These are phyloP conservation scores for Trochalopteron elliotii DNA, from an alignment of 2,113 vertebrate species.

Conservation along the genomic window DNA sequence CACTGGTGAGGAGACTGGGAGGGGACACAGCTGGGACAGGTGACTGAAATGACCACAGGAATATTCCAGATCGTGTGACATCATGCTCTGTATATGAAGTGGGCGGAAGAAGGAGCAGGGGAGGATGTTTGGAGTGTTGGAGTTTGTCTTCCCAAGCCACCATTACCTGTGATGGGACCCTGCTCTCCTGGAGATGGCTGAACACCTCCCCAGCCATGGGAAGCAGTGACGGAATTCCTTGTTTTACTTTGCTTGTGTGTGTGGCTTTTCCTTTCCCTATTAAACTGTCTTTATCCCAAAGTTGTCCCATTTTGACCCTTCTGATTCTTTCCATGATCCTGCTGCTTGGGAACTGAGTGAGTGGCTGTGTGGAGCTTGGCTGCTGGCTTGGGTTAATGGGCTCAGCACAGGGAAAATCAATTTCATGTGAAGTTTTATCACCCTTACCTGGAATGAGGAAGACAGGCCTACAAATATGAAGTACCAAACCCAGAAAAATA, in stretches of 20 bases:
- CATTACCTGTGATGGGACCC: fast-evolving
- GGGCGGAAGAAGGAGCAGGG: background rate
- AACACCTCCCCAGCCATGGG: background rate
- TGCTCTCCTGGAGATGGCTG: background rate
- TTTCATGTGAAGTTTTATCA: background rate
- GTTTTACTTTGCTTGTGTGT: fast-evolving
- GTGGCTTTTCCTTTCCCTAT: background rate
- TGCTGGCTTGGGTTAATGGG: background rate
- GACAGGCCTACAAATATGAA: background rate
- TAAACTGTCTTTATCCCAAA: background rate
- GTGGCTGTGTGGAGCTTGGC: too few species aligned
- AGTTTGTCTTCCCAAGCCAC: background rate
- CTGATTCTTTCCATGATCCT: background rate
- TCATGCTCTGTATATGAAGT: background rate
- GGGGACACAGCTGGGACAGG: background rate
- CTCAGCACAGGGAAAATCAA: background rate
- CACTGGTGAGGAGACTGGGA: background rate
- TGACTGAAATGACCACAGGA: background rate
- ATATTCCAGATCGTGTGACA: fast-evolving
- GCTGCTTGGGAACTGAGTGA: background rate
- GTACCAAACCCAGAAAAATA: background rate
- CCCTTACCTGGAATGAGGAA: background rate
- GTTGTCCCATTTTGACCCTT: background rate
- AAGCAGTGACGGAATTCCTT: background rate
- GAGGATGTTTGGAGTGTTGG: background rate